Evolutionary conservation across 2,797 vertebrate genomes (phyloP).

Genomic region (Sebastes wilsoni): DNA sequence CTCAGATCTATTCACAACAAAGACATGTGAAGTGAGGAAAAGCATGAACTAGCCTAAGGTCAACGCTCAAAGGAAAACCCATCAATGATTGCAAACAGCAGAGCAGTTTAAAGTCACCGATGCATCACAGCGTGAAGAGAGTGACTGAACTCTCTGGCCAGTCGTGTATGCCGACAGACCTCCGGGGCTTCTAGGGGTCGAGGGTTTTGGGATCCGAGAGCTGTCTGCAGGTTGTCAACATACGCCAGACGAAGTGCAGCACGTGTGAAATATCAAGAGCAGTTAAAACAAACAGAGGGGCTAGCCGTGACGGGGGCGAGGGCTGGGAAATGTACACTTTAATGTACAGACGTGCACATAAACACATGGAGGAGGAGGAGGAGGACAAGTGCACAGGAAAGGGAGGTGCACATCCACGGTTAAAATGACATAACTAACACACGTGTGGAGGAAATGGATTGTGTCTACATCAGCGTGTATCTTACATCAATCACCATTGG

Average conservation of each 20-base stretch:
- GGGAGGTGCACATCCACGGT: constrained; percentile 6
- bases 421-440: constrained; percentile 21
- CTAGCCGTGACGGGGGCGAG: constrained; percentile 36
- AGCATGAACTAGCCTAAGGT: background rate
- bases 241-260: constrained; percentile 48
- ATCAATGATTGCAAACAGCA: constrained; percentile 9
- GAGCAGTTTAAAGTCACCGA: constrained; percentile 14
- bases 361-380: background rate
- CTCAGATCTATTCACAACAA: background rate
- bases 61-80: background rate
- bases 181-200: background rate
- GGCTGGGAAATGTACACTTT: constrained; percentile 72
- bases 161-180: constrained; percentile 13
- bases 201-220: constrained; percentile 30
- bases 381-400: background rate
- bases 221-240: constrained; percentile 68
- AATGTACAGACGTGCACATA: constrained; percentile 9
- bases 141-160: background rate
- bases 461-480: constrained; percentile 4
- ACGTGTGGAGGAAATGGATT: constrained; percentile 7
- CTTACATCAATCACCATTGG: constrained; percentile 3
- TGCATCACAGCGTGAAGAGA: constrained; percentile 10
- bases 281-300: constrained; percentile 71
- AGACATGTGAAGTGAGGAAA: background rate
- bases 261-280: constrained; percentile 78